Conservation (phyloP, 2,797 vertebrate genomes). For the Oryzias sinensis region DNA sequence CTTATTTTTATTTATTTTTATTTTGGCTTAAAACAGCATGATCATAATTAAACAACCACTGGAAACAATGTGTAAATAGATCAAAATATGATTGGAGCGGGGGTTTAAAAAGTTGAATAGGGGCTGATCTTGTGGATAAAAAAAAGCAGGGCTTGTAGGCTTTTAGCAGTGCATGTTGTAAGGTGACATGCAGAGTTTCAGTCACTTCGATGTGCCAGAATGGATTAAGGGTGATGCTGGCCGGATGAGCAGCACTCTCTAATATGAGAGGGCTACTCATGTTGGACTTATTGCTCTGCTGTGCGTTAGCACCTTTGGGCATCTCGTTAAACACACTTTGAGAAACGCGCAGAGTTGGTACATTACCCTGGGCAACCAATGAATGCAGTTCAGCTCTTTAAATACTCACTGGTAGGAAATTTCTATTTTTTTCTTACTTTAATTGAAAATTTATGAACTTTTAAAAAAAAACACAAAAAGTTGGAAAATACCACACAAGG, state of each 20-base stretch:
- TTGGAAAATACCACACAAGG: constrained; percentile 41
- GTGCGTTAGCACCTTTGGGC: constrained; percentile 35
- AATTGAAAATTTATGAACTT: constrained; percentile 45
- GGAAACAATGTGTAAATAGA: too few relatives aligned
- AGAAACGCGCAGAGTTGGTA: constrained; percentile 28
- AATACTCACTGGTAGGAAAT: constrained; percentile 35
- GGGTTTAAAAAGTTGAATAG: too few relatives aligned
- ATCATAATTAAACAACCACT: too few relatives aligned
- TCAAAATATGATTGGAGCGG: too few relatives aligned
- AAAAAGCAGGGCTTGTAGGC: neutral
- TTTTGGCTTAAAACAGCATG: too few relatives aligned
- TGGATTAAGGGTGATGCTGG: constrained; percentile 59
- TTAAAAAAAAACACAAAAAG: constrained; percentile 37
- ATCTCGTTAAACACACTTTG: constrained; percentile 27
- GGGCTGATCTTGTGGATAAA: too few relatives aligned
- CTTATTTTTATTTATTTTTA: too few relatives aligned
- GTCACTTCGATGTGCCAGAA: constrained; percentile 49
- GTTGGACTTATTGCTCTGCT: constrained; percentile 45
- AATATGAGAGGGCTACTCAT: constrained; percentile 32
- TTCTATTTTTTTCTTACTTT: constrained; percentile 33
- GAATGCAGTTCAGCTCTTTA: constrained; percentile 30
- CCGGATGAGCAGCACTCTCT: constrained; percentile 49
- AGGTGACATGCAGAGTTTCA: constrained; percentile 36
- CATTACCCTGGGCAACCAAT: constrained; percentile 21
- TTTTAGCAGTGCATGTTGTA: constrained; percentile 26